Evolutionary conservation across 2,113 vertebrate genomes (phyloP).

Genomic region (Synodontis membranacea): DNA sequence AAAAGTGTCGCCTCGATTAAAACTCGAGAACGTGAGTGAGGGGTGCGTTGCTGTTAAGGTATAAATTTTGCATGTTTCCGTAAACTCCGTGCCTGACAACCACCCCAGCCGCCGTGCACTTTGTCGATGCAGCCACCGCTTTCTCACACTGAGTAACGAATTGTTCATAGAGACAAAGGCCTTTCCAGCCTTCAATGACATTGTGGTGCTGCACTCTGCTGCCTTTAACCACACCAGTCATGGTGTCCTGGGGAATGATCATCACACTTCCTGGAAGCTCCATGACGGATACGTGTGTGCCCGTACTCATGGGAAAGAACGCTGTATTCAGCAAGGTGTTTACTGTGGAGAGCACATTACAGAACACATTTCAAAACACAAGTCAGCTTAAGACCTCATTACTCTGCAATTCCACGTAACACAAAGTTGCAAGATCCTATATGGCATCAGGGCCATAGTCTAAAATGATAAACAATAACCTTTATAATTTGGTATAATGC

Average conservation of each 20-base stretch:
- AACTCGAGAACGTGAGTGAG: constrained; percentile 85
- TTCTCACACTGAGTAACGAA: constrained; percentile 79
- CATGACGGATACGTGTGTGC: constrained; percentile 75
- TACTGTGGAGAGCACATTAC: constrained; percentile 66
- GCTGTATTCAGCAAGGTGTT: constrained; percentile 78
- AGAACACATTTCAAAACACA: neutral
- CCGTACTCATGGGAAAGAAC: constrained; percentile 76
- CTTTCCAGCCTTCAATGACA: constrained; percentile 78
- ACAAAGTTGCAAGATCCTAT: neutral
- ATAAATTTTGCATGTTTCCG: constrained; percentile 82
- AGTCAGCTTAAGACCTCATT: neutral
- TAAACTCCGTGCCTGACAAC: constrained; percentile 78
- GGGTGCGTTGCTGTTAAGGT: constrained; percentile 80
- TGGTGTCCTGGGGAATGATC: constrained; percentile 85
- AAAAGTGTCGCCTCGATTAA: constrained; percentile 51
- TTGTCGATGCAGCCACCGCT: constrained; percentile 69
- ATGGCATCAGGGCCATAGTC: neutral
- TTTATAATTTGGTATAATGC: neutral
- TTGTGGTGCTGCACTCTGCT: constrained; percentile 77
- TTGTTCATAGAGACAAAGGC: constrained; percentile 77
- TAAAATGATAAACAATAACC: neutral
- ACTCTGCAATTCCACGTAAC: neutral
- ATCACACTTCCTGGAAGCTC: constrained; percentile 83
- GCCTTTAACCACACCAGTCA: constrained; percentile 76
- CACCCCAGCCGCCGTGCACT: constrained; percentile 69